phyloP scores from a whole-genome alignment of 2,797 vertebrate species.

The Enteromius paludinosus region DNA sequence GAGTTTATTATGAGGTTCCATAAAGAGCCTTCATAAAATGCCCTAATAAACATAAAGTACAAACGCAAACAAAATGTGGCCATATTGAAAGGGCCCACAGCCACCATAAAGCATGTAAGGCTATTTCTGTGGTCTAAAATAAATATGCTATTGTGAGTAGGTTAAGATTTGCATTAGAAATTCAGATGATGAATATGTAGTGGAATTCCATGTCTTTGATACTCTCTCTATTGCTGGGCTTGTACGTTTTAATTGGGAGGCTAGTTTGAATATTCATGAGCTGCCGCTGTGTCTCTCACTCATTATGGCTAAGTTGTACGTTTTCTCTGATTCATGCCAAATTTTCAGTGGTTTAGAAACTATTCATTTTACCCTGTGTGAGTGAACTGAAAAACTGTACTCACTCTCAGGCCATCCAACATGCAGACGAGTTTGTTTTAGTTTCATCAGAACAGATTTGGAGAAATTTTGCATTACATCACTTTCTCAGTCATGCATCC shows the following conservation, averaged over 20 bases:
- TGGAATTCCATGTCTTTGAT: slow-evolving; percentile 54
- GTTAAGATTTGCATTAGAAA: slow-evolving; percentile 47
- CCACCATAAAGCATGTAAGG: slow-evolving; percentile 3
- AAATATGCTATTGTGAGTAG: slow-evolving; percentile 31
- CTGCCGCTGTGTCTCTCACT: slow-evolving; percentile 15
- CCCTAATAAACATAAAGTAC: slow-evolving; percentile 28
- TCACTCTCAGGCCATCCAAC: not conserved
- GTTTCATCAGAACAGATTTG: not conserved
- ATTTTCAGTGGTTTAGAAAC: slow-evolving; percentile 7
- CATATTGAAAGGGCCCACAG: not conserved
- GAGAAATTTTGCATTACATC: not conserved
- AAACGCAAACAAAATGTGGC: slow-evolving; percentile 27
- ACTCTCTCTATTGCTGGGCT: slow-evolving; percentile 53
- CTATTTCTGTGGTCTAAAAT: slow-evolving; percentile 20
- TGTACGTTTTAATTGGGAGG: slow-evolving; percentile 58
- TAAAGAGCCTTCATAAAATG: slow-evolving; percentile 23
- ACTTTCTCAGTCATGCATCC: not conserved
- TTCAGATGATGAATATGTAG: slow-evolving; percentile 58
- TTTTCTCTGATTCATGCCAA: slow-evolving; percentile 3
- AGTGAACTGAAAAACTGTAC: not conserved
- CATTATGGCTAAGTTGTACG: not conserved
- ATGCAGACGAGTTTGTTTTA: not conserved
- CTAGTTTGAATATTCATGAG: slow-evolving; percentile 53
- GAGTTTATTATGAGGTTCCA: slow-evolving; percentile 31
- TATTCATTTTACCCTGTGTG: not conserved